Evolutionary conservation across 2,113 vertebrate species (phyloP), one percentile per base, ranked within the genome.

Genomic region (Pseudopodoces humilis): DNA sequence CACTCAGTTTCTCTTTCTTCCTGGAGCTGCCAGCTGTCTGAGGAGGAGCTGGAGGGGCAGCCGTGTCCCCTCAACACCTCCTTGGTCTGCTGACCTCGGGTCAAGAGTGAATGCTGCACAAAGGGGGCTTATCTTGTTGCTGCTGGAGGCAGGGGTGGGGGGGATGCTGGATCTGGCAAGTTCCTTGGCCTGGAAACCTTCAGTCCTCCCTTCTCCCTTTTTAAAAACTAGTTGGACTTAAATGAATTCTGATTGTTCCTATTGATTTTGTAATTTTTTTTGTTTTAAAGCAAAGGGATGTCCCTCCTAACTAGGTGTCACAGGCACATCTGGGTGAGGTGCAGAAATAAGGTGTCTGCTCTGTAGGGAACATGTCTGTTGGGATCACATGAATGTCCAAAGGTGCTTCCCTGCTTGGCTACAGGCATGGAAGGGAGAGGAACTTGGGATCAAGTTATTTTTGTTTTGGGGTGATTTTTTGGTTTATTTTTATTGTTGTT

Each of bases 381-480:
- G 92, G 91, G 88, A 95, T 95, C 91, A 90, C 37, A 8, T 10
- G 19, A 76, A 64, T 74, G 49, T 74, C 65, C 6, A 18, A 62
- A 88, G 93, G 56, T 88, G 23, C 88, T 92, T 91, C 41, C 25
- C 81, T 85, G 93, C 90, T 77, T 88, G 58, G 39, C 44, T 63
- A 30, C 49, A 41, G 52, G 76, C 46, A 47, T 13, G 58, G 69
- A 60, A 74, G 52, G 60, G n/a, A 88, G 77, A 94, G 41, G 75
- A 92, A 86, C 62, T 88, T 82, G 96, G 96, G 93, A 95, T 95
- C 94, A 96, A 80, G 20, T 81, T 84, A 11, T 80, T 90, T 76
- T 76, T 75, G 33, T 44, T 83, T 5, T 6, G 9, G 11, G 25
- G 8, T 55, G 44, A 19, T 23, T 23, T 86, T 60, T 33, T 6